phyloP scores from a whole-genome alignment of 1,140 invertebrate species.

The Bombus pyrosoma region DNA sequence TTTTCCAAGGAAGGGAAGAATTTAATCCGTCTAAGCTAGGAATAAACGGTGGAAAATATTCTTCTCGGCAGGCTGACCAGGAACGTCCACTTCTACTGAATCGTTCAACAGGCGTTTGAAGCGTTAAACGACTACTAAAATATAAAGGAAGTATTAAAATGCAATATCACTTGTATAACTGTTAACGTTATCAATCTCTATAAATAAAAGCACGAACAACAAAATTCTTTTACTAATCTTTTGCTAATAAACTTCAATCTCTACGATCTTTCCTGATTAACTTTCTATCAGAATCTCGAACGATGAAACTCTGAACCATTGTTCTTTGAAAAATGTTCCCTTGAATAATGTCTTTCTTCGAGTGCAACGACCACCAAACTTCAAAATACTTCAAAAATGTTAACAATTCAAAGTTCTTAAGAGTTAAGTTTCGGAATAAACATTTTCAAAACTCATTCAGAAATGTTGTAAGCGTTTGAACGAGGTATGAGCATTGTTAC shows the following conservation, averaged over 20 bases:
- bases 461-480: conserved; percentile 10
- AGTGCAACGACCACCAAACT: neutral
- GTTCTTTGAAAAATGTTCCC: neutral
- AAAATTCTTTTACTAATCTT: neutral
- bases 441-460: neutral
- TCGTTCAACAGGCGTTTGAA: neutral
- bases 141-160: neutral
- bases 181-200: neutral
- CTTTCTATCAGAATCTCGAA: neutral
- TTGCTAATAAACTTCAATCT: neutral
- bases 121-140: neutral
- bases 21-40: neutral
- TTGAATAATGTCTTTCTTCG: neutral
- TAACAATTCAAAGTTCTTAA: neutral
- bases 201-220: neutral
- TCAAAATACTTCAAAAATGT: neutral
- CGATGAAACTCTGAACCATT: neutral
- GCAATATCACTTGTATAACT: neutral
- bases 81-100: neutral
- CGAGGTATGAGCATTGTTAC: neutral
- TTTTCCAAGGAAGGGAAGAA: too few species aligned
- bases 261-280: neutral
- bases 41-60: neutral
- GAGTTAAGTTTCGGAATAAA: too few species aligned
- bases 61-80: neutral